A percentile compares a stretch with the other conserved stretches of the same genome.
Conservation (phyloP, 2,888 invertebrate species). For the Drosophila longiperda region DNA sequence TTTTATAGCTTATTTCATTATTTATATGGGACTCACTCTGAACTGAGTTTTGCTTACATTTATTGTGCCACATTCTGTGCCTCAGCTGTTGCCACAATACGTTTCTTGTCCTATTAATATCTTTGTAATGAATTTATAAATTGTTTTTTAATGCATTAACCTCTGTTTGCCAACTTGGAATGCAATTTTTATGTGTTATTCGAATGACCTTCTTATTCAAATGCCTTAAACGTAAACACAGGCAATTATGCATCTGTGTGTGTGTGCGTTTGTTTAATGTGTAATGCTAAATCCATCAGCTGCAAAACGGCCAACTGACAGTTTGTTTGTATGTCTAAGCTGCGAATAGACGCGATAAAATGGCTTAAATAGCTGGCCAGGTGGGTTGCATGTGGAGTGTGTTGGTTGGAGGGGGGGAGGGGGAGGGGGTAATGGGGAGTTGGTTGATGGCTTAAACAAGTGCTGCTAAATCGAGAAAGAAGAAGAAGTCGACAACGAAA, state of each 20-base stretch:
- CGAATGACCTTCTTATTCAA: slow-evolving; percentile 55
- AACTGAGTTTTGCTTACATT: background rate
- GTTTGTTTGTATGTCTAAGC: slow-evolving; percentile 72
- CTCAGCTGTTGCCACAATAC: background rate
- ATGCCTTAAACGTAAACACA: slow-evolving; percentile 43
- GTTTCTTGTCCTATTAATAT: background rate
- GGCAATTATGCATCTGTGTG: background rate
- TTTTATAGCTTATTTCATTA: background rate
- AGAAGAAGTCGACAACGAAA: slow-evolving; percentile 4
- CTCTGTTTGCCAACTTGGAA: background rate
- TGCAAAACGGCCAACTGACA: slow-evolving; percentile 68
- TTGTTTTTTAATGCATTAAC: background rate
- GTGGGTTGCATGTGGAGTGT: background rate
- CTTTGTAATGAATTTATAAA: background rate
- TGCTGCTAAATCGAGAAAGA: slow-evolving; percentile 35
- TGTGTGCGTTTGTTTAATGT: slow-evolving; percentile 2
- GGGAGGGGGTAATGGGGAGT: background rate
- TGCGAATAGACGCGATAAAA: slow-evolving; percentile 30
- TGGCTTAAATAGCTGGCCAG: slow-evolving; percentile 7
- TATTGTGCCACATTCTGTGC: background rate
- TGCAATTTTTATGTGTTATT: slow-evolving; percentile 1
- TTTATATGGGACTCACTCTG: background rate
- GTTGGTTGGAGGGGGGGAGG: background rate
- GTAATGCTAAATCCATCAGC: slow-evolving; percentile 75
- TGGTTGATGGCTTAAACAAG: slow-evolving; percentile 32